Evolutionary conservation across 2,113 vertebrate genomes (phyloP).

Genomic region (Empidonax traillii): DNA sequence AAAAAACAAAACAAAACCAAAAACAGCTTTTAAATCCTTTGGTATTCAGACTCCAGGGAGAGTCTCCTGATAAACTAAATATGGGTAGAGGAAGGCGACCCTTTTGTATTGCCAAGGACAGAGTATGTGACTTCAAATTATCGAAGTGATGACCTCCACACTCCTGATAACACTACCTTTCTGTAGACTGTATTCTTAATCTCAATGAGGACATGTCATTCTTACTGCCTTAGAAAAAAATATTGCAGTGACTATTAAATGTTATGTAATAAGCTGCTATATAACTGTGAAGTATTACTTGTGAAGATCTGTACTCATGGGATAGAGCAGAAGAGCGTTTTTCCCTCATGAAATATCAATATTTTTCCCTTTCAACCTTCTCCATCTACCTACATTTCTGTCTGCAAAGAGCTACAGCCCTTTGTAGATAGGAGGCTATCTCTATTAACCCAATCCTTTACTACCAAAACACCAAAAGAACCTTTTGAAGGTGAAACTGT

Average conservation of each 20-base stretch:
- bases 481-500: background rate
- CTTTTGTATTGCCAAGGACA: background rate
- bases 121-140: background rate
- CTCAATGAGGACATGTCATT: background rate
- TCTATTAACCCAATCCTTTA: background rate
- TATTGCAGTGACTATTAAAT: background rate
- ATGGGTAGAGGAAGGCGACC: background rate
- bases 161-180: background rate
- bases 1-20: background rate
- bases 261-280: background rate
- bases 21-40: background rate
- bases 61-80: background rate
- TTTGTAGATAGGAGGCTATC: background rate
- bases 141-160: background rate
- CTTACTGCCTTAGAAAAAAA: background rate
- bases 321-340: background rate
- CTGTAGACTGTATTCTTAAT: background rate
- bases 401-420: background rate
- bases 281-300: background rate
- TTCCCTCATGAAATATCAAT: background rate
- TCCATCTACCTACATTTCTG: background rate
- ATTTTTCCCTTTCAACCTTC: background rate
- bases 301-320: background rate
- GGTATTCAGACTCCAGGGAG: background rate
- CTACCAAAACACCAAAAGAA: background rate